A percentile compares a stretch with the other conserved stretches of the same genome.
Evolutionary conservation across 2,797 vertebrate species (phyloP).

Genomic region (Nothura maculosa): DNA sequence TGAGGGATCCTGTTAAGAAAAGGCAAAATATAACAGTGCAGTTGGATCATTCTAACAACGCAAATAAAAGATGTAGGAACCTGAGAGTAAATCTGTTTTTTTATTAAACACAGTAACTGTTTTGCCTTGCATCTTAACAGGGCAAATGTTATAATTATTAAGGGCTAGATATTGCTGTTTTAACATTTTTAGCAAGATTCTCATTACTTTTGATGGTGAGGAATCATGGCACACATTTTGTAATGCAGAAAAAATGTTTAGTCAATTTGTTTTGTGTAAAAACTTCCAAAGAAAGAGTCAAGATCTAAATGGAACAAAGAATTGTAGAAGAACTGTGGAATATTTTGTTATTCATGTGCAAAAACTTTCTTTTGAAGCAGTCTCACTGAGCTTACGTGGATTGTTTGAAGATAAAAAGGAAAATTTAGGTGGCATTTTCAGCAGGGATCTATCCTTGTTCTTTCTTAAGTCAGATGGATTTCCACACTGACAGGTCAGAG

Average conservation of each 20-base stretch:
- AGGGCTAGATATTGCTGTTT: background rate
- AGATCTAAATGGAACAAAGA: background rate
- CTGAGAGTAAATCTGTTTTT: background rate
- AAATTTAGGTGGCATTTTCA: slow-evolving; percentile 1
- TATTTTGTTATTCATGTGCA: slow-evolving; percentile 1
- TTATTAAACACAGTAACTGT: background rate
- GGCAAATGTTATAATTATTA: background rate
- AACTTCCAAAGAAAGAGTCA: background rate
- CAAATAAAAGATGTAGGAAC: background rate
- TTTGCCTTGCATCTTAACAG: background rate
- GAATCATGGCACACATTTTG: background rate
- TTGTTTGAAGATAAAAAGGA: slow-evolving; percentile 48
- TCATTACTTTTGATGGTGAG: background rate
- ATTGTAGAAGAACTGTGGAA: background rate
- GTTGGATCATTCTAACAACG: background rate
- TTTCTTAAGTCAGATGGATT: slow-evolving; percentile 27
- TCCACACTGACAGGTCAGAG: background rate
- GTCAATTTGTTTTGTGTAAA: background rate
- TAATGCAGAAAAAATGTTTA: background rate
- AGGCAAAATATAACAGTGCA: background rate
- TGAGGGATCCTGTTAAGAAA: background rate
- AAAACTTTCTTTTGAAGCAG: slow-evolving; percentile 17
- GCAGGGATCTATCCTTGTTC: background rate
- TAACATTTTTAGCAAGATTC: background rate
- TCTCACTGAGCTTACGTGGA: background rate